phyloP scores from a whole-genome alignment of 2,888 invertebrate genomes.

The Hemistola chrysoprasaria region DNA sequence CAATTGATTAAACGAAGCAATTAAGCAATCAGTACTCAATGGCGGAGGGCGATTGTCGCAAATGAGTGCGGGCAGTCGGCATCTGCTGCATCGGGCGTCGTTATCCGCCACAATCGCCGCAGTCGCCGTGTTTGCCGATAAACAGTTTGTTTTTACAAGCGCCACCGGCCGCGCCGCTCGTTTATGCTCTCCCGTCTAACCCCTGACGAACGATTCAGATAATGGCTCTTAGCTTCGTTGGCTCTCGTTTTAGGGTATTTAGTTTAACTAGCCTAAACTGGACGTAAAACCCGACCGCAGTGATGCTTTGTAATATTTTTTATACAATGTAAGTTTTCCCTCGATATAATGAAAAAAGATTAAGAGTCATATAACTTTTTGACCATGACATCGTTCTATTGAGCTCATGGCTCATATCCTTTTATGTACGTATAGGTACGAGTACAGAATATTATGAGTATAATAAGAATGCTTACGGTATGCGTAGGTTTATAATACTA shows the following conservation, averaged over 20 bases:
- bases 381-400: constrained; percentile 17
- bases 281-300: constrained; percentile 1
- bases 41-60: constrained; percentile 70
- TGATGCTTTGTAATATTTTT: constrained; percentile 1
- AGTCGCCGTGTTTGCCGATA: constrained; percentile 24
- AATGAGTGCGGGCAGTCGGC: constrained; percentile 65
- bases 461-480: too few relatives aligned
- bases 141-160: constrained; percentile 33
- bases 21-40: constrained; percentile 78
- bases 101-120: constrained; percentile 19
- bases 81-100: constrained; percentile 47
- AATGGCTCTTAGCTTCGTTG: constrained; percentile 8
- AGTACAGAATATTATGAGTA: too few relatives aligned
- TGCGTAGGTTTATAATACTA: too few relatives aligned
- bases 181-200: constrained; percentile 12
- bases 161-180: constrained; percentile 14
- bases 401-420: constrained; percentile 20
- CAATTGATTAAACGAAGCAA: constrained; percentile 82
- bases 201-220: constrained; percentile 17
- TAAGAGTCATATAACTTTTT: constrained; percentile 15
- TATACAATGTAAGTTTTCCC: background rate
- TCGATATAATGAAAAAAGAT: constrained; percentile 7
- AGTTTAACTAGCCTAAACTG: constrained; percentile 2
- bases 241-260: constrained; percentile 7
- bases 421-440: too few relatives aligned